These are phyloP conservation scores for Gymnocypris eckloni DNA, from an alignment of 2,797 vertebrate genomes.

Conservation along the genomic window DNA sequence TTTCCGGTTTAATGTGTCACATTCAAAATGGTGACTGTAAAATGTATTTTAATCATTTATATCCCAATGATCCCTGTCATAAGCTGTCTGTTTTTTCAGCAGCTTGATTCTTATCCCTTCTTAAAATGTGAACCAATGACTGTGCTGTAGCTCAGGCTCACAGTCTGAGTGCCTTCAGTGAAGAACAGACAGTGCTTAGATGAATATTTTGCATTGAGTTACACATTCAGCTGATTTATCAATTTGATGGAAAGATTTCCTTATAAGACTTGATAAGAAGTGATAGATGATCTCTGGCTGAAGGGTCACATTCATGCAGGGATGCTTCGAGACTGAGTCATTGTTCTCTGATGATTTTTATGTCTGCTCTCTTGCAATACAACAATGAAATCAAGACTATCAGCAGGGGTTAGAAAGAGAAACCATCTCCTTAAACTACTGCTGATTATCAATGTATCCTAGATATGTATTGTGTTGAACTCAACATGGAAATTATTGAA, in stretches of 20 bases:
- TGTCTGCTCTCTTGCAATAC: neutral
- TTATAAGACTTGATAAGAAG: slow-evolving; percentile 27
- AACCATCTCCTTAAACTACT: neutral
- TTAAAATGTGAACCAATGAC: slow-evolving; percentile 28
- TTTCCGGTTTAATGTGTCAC: neutral
- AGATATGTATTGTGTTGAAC: neutral
- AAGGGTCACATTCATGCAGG: slow-evolving; percentile 20
- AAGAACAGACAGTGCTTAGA: slow-evolving; percentile 37
- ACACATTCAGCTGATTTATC: slow-evolving; percentile 26
- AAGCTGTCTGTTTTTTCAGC: slow-evolving; percentile 2
- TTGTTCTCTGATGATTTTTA: neutral
- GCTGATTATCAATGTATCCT: neutral
- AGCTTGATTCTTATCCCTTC: slow-evolving; percentile 39
- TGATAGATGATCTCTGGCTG: slow-evolving; percentile 24
- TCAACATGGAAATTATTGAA: neutral
- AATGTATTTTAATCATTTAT: slow-evolving; percentile 31
- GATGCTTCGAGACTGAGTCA: slow-evolving; percentile 1
- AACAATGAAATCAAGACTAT: neutral
- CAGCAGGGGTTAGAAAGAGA: neutral
- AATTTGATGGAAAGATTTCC: slow-evolving; percentile 23
- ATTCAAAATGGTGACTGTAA: slow-evolving; percentile 3
- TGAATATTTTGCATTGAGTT: slow-evolving; percentile 23
- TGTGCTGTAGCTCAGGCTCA: slow-evolving; percentile 34
- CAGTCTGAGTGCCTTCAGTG: slow-evolving; percentile 17
- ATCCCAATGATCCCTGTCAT: neutral